These are phyloP conservation scores for Grantiella picta DNA, from an alignment of 2,113 vertebrate genomes.

Conservation along the genomic window DNA sequence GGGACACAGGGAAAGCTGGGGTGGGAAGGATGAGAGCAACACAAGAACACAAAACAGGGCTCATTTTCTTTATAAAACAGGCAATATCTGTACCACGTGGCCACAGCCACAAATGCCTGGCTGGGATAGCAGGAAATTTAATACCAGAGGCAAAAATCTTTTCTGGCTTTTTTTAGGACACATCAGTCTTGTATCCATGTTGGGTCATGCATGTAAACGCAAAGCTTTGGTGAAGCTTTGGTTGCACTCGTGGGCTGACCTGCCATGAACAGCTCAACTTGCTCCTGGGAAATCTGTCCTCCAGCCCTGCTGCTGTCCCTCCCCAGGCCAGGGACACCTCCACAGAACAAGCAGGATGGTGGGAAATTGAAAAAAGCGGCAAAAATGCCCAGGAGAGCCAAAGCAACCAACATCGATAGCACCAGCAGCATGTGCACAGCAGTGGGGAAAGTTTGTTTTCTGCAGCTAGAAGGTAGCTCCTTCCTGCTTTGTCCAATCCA, in stretches of 20 bases:
- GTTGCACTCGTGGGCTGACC: accelerated
- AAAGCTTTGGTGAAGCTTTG: not conserved
- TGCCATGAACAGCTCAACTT: not conserved
- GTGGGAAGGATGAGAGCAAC: not conserved
- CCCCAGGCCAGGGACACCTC: not conserved
- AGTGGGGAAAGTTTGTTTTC: not conserved
- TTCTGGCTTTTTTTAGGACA: not conserved
- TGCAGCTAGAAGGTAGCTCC: not conserved
- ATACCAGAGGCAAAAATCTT: not conserved
- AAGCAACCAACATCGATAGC: not conserved
- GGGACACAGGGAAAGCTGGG: not conserved
- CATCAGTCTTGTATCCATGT: accelerated
- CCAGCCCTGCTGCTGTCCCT: not conserved
- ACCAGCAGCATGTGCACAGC: accelerated
- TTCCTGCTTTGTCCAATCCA: not conserved
- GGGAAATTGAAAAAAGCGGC: not conserved
- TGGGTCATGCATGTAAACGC: not conserved
- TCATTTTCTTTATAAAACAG: not conserved
- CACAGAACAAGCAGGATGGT: not conserved
- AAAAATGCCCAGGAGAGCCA: not conserved
- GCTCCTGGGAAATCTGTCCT: not conserved
- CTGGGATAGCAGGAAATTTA: not conserved
- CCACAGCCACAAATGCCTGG: not conserved
- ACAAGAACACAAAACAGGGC: not conserved
- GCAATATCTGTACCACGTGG: not conserved